These are phyloP conservation scores for Coregonus sp. DNA, from an alignment of 2,797 vertebrate species.

Conservation along the genomic window DNA sequence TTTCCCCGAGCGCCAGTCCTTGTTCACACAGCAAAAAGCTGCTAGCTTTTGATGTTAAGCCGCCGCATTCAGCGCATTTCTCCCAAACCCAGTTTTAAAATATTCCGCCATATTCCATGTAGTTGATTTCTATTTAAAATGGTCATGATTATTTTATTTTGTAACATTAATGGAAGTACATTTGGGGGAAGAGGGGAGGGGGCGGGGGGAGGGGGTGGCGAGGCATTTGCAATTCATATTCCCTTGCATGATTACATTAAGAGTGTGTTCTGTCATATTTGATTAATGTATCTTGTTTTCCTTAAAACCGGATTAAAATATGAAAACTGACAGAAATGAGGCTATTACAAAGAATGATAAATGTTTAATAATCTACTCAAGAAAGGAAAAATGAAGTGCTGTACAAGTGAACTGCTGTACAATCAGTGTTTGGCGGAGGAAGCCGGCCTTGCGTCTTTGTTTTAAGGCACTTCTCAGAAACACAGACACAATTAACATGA, in stretches of 20 bases:
- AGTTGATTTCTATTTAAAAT: slow-evolving; percentile 83
- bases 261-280: slow-evolving; percentile 95
- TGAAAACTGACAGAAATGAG: slow-evolving; percentile 93
- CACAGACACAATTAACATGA: slow-evolving; percentile 74
- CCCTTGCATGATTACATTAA: slow-evolving; percentile 95
- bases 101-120: slow-evolving; percentile 75
- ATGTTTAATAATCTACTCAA: slow-evolving; percentile 89
- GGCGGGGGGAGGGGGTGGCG: slow-evolving; percentile 56
- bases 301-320: slow-evolving; percentile 90
- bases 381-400: slow-evolving; percentile 68
- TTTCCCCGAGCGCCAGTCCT: slow-evolving; percentile 52
- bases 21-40: slow-evolving; percentile 57
- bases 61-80: slow-evolving; percentile 67
- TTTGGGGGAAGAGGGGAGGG: slow-evolving; percentile 64
- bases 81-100: slow-evolving; percentile 71
- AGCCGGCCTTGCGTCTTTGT: slow-evolving; percentile 58
- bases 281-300: slow-evolving; percentile 97
- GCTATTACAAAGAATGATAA: slow-evolving; percentile 87
- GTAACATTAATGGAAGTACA: slow-evolving; percentile 91
- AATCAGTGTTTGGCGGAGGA: slow-evolving; percentile 70
- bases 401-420: slow-evolving; percentile 63
- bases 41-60: slow-evolving; percentile 66
- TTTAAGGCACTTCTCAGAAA: slow-evolving; percentile 61
- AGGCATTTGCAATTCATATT: slow-evolving; percentile 98
- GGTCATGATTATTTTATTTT: slow-evolving; percentile 96